Percentiles rank a stretch among this genome's conserved stretches.
These are phyloP conservation scores for Onychostoma macrolepis DNA, from an alignment of 2,113 vertebrate genomes.

Conservation along the genomic window DNA sequence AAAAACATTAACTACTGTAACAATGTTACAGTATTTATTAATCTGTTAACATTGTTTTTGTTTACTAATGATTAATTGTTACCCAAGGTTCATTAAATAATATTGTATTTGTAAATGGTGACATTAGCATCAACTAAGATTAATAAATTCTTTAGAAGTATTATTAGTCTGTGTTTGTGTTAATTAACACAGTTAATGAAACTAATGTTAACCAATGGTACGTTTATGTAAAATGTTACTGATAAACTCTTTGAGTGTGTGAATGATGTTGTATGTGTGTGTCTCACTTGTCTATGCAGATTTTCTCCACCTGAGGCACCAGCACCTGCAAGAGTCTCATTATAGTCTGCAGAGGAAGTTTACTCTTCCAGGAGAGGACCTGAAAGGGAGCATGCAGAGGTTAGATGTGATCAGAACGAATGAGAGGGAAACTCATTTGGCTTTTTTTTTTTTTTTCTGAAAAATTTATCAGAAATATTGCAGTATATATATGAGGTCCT, in stretches of 20 bases:
- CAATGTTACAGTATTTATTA: not conserved
- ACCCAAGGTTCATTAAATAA: too few relatives aligned
- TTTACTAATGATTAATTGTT: too few relatives aligned
- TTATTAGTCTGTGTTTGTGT: not conserved
- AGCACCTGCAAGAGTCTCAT: constrained; percentile 96
- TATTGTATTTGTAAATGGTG: too few relatives aligned
- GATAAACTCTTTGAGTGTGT: not conserved
- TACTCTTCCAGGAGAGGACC: constrained; percentile 96
- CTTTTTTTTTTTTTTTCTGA: not conserved
- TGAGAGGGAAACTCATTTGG: not conserved
- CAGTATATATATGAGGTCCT: not conserved
- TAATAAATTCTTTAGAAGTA: too few relatives aligned
- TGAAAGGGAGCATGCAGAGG: constrained; percentile 56
- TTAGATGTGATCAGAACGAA: not conserved
- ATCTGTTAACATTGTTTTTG: too few relatives aligned
- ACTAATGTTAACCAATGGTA: not conserved
- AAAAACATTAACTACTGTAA: not conserved
- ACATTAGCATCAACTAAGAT: too few relatives aligned
- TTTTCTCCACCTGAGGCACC: constrained; percentile 98
- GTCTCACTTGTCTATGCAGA: constrained; percentile 97
- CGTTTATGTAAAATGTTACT: not conserved
- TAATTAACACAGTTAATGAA: not conserved
- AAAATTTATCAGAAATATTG: not conserved
- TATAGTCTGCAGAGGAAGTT: constrained; percentile 96
- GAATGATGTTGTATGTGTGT: too few relatives aligned